A percentile compares a stretch with the other conserved stretches of the same genome.
Evolutionary conservation across 2,888 invertebrate genomes (phyloP).

Genomic region (Holacanthella duospinosa): DNA sequence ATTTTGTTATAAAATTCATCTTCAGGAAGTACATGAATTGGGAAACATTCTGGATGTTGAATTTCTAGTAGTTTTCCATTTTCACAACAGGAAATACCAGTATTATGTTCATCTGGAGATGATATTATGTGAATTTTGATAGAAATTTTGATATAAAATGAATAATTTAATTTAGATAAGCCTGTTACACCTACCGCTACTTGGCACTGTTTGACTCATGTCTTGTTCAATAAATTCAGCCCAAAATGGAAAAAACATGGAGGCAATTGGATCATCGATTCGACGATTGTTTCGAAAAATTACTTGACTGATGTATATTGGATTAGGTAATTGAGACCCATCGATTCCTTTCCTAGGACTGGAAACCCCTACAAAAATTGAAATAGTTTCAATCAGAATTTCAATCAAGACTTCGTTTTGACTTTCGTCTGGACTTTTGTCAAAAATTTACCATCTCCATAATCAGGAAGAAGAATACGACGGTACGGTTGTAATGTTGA

Average conservation of each 20-base stretch:
- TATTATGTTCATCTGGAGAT: conserved; percentile 51
- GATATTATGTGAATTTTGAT: not conserved
- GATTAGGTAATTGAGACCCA: conserved; percentile 55
- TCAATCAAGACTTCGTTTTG: not conserved
- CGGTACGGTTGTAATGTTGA: conserved; percentile 65
- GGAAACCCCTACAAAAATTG: conserved; percentile 48
- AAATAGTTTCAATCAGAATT: too few species aligned
- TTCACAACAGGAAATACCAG: conserved; percentile 59
- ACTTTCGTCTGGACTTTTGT: too few species aligned
- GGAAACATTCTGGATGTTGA: conserved; percentile 56
- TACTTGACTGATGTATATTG: conserved; percentile 60
- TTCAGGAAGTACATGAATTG: conserved; percentile 50
- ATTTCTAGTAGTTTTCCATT: conserved; percentile 26
- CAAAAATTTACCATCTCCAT: conserved; percentile 62
- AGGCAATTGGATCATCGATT: conserved; percentile 52
- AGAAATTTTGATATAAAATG: not conserved
- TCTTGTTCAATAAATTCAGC: conserved; percentile 84
- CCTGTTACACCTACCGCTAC: conserved; percentile 5
- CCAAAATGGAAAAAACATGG: conserved; percentile 69
- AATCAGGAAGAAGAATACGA: conserved; percentile 60
- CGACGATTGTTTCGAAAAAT: conserved; percentile 48
- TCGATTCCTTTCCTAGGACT: conserved; percentile 51
- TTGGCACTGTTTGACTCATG: conserved; percentile 67
- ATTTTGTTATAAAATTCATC: conserved; percentile 50
- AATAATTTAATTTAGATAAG: not conserved